Evolutionary conservation across 2,797 vertebrate genomes (phyloP).

Genomic region (Pangasius djambal): DNA sequence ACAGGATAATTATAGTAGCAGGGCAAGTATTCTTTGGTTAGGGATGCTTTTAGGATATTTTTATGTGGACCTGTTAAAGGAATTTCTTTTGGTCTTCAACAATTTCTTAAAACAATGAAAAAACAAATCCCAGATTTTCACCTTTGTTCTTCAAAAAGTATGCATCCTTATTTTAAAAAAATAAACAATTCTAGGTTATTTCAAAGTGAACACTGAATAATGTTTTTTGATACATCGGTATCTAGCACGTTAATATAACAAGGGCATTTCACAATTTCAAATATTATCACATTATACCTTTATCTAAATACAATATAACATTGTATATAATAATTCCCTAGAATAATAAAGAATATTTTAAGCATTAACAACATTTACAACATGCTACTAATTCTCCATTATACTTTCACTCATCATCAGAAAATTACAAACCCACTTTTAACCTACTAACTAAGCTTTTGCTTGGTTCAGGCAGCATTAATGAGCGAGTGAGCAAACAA

Average conservation of each 20-base stretch:
- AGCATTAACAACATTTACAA: not conserved
- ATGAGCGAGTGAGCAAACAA: slow-evolving; percentile 13
- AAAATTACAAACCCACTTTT: not conserved
- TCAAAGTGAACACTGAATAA: not conserved
- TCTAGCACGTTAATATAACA: not conserved
- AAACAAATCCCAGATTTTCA: not conserved
- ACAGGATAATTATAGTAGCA: too few relatives aligned
- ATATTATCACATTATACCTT: not conserved
- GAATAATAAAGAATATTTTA: not conserved
- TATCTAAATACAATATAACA: not conserved
- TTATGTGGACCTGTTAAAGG: not conserved
- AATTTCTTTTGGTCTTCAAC: not conserved
- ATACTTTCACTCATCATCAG: not conserved
- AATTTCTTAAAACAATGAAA: not conserved
- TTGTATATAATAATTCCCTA: not conserved
- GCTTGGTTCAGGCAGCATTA: not conserved
- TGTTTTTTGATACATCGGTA: not conserved
- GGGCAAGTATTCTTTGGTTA: not conserved
- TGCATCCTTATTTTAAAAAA: not conserved
- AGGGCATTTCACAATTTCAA: not conserved
- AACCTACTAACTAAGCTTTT: not conserved
- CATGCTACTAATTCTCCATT: not conserved
- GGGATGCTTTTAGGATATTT: not conserved
- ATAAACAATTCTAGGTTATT: not conserved
- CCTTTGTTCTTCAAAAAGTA: not conserved